Conservation (phyloP, 2,888 invertebrate genomes). For the Tenthredo scrophulariae region DNA sequence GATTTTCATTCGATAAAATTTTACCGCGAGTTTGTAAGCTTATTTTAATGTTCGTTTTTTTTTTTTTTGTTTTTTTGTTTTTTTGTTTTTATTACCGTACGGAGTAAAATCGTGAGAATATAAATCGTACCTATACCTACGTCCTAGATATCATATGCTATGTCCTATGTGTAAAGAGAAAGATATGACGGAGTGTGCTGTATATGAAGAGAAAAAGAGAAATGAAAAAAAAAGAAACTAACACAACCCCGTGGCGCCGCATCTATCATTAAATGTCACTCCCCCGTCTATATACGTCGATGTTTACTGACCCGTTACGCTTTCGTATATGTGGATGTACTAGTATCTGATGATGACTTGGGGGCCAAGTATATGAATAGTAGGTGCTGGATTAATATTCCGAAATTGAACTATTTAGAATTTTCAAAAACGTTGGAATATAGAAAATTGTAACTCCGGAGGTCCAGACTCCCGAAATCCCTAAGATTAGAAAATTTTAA, state of each 20-base stretch:
- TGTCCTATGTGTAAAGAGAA: too few species aligned
- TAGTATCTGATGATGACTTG: background rate
- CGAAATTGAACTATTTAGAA: too few species aligned
- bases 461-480: too few species aligned
- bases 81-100: too few species aligned
- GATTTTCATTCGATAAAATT: too few species aligned
- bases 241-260: conserved; percentile 33
- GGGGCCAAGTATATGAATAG: background rate
- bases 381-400: too few species aligned
- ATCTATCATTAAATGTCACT: conserved; percentile 47
- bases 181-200: background rate
- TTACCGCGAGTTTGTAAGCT: too few species aligned
- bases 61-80: too few species aligned
- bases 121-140: background rate
- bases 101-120: too few species aligned
- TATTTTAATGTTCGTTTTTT: too few species aligned
- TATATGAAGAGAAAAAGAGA: background rate
- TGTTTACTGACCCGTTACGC: conserved; percentile 25
- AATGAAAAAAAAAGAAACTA: background rate
- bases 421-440: background rate
- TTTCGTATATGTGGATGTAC: background rate
- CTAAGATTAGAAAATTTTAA: too few species aligned
- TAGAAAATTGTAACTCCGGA: background rate
- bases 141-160: too few species aligned
- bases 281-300: background rate